phyloP scores from a whole-genome alignment of 2,888 invertebrate genomes.

The Dromius quadrimaculatus region DNA sequence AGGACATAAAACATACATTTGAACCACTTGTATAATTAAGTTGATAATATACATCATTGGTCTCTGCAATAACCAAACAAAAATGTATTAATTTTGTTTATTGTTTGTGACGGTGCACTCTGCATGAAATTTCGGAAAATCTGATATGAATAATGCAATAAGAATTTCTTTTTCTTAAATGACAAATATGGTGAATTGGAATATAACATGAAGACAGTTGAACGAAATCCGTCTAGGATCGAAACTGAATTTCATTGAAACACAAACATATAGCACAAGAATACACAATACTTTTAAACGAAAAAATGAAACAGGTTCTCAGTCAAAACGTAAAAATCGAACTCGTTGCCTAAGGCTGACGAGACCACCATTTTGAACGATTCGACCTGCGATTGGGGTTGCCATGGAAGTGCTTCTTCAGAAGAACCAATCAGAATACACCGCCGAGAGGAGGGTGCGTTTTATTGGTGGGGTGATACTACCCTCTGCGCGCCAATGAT shows the following conservation, averaged over 20 bases:
- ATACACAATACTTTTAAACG: conserved; percentile 61
- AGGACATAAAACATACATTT: too few species aligned
- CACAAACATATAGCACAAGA: conserved; percentile 51
- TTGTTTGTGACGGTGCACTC: neutral
- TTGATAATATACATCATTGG: too few species aligned
- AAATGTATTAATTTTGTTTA: neutral
- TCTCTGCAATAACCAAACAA: too few species aligned
- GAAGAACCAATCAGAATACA: conserved; percentile 65
- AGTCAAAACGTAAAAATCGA: conserved; percentile 67
- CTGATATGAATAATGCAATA: conserved; percentile 32
- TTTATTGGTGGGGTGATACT: conserved; percentile 53
- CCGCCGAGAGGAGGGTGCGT: conserved; percentile 57
- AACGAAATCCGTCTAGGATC: conserved; percentile 50
- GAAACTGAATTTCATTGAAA: conserved; percentile 46
- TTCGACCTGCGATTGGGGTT: conserved; percentile 65
- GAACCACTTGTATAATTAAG: too few species aligned
- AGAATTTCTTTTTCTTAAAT: conserved; percentile 28
- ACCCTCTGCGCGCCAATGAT: conserved; percentile 36
- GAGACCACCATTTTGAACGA: conserved; percentile 65
- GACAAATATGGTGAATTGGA: conserved; percentile 33
- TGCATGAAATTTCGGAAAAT: neutral
- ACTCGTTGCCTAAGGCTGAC: conserved; percentile 62
- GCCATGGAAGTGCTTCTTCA: conserved; percentile 64
- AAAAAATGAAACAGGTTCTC: conserved; percentile 62
- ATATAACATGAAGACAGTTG: conserved; percentile 39